phyloP scores from a whole-genome alignment of 2,113 vertebrate species.

The Poeciliopsis occidentalis region DNA sequence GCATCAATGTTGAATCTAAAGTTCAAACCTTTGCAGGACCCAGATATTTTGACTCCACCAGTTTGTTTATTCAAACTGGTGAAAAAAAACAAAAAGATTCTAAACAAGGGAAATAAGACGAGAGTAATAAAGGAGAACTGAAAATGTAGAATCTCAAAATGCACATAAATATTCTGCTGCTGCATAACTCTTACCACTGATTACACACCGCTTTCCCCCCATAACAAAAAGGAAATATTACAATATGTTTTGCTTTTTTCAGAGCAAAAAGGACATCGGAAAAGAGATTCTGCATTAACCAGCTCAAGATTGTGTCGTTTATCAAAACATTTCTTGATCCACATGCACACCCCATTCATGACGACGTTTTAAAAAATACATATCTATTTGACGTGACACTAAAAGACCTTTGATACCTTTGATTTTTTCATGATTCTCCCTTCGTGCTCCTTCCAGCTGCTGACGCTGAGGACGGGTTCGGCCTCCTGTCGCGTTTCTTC shows the following conservation, averaged over 20 bases:
- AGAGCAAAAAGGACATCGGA: background rate
- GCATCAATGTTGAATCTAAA: background rate
- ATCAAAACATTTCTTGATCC: background rate
- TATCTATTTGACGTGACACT: background rate
- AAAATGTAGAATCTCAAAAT: background rate
- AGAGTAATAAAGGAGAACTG: background rate
- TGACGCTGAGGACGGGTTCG: constrained; percentile 7
- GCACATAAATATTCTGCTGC: background rate
- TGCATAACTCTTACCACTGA: background rate
- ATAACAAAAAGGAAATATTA: background rate
- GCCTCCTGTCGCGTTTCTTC: background rate
- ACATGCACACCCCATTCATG: background rate
- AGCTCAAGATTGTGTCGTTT: background rate
- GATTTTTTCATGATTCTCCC: constrained; percentile 87
- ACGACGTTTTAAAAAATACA: background rate
- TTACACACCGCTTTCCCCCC: background rate
- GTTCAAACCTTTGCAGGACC: background rate
- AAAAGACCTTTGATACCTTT: constrained; percentile 82
- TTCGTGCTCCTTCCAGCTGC: constrained; percentile 21
- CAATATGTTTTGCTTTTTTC: background rate
- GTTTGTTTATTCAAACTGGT: background rate
- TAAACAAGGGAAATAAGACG: background rate
- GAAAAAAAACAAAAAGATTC: background rate
- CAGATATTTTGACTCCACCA: background rate
- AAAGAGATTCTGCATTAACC: background rate